These are phyloP conservation scores for Panagrolaimus sp. DNA, from an alignment of 1,140 invertebrate genomes.

Conservation along the genomic window DNA sequence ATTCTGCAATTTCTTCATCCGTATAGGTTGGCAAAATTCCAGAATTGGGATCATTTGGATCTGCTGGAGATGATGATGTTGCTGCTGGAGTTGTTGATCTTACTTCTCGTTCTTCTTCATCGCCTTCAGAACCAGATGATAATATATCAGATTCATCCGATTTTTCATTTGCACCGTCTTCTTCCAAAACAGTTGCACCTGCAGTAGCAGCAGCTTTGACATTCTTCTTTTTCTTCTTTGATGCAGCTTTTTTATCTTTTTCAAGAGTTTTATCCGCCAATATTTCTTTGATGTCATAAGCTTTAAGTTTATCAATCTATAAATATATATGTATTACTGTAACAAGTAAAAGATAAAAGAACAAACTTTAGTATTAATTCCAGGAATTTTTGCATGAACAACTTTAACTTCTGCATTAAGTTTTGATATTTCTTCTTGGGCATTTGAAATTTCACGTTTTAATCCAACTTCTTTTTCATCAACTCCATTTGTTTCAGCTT, in stretches of 20 bases:
- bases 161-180: constrained; percentile 22
- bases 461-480: constrained; percentile 68
- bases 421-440: constrained; percentile 67
- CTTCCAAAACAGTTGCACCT: constrained; percentile 25
- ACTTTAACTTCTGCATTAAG: not conserved
- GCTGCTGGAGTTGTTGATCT: not conserved
- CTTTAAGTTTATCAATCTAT: constrained; percentile 23
- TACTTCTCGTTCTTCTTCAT: not conserved
- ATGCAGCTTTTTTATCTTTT: constrained; percentile 62
- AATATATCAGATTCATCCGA: constrained; percentile 15
- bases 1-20: constrained; percentile 14
- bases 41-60: constrained; percentile 3
- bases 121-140: not conserved
- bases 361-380: constrained; percentile 17
- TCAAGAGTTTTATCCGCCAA: constrained; percentile 65
- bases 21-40: constrained; percentile 11
- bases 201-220: constrained; percentile 14
- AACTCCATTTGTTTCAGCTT: constrained; percentile 66
- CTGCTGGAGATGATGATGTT: constrained; percentile 7
- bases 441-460: constrained; percentile 68
- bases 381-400: not conserved
- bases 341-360: not conserved
- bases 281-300: constrained; percentile 25
- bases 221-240: constrained; percentile 51
- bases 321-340: not conserved